phyloP scores from a whole-genome alignment of 92 coral and sea anemone genomes.

The Epizoanthus rinbou region DNA sequence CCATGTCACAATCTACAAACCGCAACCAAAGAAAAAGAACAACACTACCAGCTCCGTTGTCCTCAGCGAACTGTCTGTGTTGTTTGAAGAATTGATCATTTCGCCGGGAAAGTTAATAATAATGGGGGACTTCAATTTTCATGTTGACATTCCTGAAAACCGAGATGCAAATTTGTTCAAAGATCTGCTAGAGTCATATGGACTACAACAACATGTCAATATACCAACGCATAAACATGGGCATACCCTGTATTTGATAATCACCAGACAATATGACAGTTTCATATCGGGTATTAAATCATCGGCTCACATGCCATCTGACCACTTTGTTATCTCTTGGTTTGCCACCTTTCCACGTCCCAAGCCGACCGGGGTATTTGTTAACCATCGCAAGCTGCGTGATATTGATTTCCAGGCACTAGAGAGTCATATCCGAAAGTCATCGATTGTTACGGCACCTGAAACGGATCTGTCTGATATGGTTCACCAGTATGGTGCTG shows the following conservation, averaged over 20 bases:
- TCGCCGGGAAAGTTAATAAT: background rate
- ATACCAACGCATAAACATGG: too few relatives aligned
- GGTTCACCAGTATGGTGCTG: too few relatives aligned
- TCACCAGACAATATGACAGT: too few relatives aligned
- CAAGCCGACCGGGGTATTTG: slow-evolving; percentile 24
- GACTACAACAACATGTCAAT: too few relatives aligned
- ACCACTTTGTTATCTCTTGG: too few relatives aligned
- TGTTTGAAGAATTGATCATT: slow-evolving; percentile 5
- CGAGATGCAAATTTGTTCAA: slow-evolving; percentile 29
- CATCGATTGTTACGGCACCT: slow-evolving; percentile 15
- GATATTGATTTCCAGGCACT: slow-evolving; percentile 10
- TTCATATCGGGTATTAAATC: too few relatives aligned
- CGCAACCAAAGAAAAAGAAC: slow-evolving; percentile 33
- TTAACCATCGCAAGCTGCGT: slow-evolving; percentile 44
- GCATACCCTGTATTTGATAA: too few relatives aligned
- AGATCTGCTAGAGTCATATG: slow-evolving; percentile 17
- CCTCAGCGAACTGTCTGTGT: slow-evolving; percentile 20
- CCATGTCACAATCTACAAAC: slow-evolving; percentile 7
- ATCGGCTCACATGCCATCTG: too few relatives aligned
- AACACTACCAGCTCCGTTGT: slow-evolving; percentile 21
- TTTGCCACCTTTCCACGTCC: slow-evolving; percentile 17
- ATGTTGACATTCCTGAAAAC: slow-evolving; percentile 40
- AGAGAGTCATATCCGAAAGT: background rate
- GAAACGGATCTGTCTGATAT: background rate
- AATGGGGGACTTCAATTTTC: slow-evolving; percentile 40